These are phyloP conservation scores for Azemiops feae DNA, from an alignment of 2,113 vertebrate genomes.

Conservation along the genomic window DNA sequence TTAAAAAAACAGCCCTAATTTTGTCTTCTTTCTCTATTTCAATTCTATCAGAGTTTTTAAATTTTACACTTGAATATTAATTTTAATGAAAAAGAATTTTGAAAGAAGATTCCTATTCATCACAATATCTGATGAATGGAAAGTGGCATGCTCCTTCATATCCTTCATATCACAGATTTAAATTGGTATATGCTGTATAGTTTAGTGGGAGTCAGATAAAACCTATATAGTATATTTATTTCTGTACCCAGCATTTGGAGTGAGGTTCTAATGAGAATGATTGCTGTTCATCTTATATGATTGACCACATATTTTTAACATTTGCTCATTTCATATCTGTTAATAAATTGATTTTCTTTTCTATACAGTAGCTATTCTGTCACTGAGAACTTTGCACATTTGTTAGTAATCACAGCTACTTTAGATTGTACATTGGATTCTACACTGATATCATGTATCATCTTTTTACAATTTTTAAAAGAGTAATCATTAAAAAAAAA, in stretches of 20 bases:
- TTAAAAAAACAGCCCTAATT: neutral
- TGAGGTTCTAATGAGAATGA: neutral
- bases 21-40: fast-evolving
- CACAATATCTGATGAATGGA: neutral
- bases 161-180: neutral
- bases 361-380: neutral
- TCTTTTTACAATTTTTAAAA: neutral
- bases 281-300: neutral
- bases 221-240: no score
- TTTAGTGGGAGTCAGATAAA: neutral
- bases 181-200: neutral
- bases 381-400: neutral
- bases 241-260: neutral
- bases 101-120: neutral
- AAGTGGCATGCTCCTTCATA: neutral
- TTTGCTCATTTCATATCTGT: neutral
- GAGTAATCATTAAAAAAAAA: neutral
- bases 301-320: neutral
- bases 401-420: neutral
- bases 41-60: fast-evolving
- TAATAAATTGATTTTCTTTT: neutral
- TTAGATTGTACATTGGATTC: neutral
- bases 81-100: fast-evolving
- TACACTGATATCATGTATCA: neutral
- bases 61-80: neutral